Conservation (phyloP, 2,888 invertebrate genomes). For the Pardosa pseudoannulata region DNA sequence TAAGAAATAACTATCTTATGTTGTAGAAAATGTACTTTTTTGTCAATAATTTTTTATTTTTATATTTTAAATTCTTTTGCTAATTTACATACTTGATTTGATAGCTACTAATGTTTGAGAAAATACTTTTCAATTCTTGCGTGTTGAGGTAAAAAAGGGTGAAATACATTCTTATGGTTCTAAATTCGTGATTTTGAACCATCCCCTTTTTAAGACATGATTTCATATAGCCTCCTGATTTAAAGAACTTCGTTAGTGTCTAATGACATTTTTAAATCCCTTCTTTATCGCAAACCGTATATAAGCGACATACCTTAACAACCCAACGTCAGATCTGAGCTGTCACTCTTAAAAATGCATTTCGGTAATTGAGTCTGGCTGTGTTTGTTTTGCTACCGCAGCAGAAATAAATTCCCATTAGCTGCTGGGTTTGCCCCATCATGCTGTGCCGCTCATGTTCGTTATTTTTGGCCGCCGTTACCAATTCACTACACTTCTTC, state of each 20-base stretch:
- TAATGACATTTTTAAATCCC: background rate
- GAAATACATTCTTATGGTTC: too few species aligned
- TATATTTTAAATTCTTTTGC: too few species aligned
- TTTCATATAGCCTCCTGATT: too few species aligned
- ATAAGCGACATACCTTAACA: background rate
- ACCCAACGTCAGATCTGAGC: background rate
- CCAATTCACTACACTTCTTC: constrained; percentile 49
- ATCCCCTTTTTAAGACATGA: too few species aligned
- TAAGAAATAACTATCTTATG: too few species aligned
- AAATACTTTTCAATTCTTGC: too few species aligned
- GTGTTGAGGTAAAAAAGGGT: too few species aligned
- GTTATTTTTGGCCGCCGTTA: constrained; percentile 69
- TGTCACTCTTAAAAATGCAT: constrained; percentile 31
- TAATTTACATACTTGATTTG: too few species aligned
- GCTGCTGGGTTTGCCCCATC: constrained; percentile 47
- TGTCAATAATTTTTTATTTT: too few species aligned
- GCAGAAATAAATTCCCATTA: constrained; percentile 70
- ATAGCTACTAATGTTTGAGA: too few species aligned
- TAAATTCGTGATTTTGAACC: too few species aligned
- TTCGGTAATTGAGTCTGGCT: constrained; percentile 52
- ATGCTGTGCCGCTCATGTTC: constrained; percentile 30
- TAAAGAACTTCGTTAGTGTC: background rate
- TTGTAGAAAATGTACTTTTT: too few species aligned
- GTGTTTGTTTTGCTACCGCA: constrained; percentile 61
- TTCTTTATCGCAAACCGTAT: background rate